Base-by-base conservation (phyloP, 2,113 vertebrate genomes). In the Abramis brama region DNA sequence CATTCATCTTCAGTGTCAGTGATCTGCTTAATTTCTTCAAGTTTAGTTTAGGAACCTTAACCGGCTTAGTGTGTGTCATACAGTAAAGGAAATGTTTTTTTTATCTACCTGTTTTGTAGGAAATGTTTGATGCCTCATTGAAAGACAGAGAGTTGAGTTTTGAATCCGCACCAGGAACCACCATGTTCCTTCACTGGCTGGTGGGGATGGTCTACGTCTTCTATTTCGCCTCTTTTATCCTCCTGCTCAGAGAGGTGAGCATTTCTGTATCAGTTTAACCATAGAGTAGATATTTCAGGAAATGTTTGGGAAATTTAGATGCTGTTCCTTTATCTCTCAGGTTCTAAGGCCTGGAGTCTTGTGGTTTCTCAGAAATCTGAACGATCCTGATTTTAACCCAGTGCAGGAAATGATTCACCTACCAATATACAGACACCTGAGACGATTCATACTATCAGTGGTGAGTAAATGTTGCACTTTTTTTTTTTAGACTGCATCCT, bases 371-470 rank as follows among this genome's bases (percentile, higher is more conserved):
- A 96, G 98, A 93, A 99, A 99, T 94, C 94, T 99, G 87, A 99
- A 98, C 39, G 98, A 99, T 94, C 98, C 98, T 43, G 97, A 99
- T 92, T 99, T 99, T 84, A 99, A 99, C 92, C 97, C 97, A 57
- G 97, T 99, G 36, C 98, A 99, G 89, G 98, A 99, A 93, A 99
- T 99, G 98, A 99, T 99, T 90, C 98, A 99, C 84, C 95, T 98
- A 78, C 97, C 98, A 19, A 97, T 99, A 88, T 98, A 98, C 76
- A 95, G 97, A 90, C 98, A 99, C 94, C 96, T 99, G 87, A 95
- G 97, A 91, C 96, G 98, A 86, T 99, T 99, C 91, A 97, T 98
- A 86, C 94, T 99, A 86, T 99, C 98, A 86, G 97, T 99, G 97
- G 98, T 99, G 91, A 94, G 95, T 84, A 82, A 39, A 43, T 23